A percentile compares a stretch with the other conserved stretches of the same genome.
phyloP scores from a whole-genome alignment of 1,140 invertebrate species.

The Chlorops oryzae region DNA sequence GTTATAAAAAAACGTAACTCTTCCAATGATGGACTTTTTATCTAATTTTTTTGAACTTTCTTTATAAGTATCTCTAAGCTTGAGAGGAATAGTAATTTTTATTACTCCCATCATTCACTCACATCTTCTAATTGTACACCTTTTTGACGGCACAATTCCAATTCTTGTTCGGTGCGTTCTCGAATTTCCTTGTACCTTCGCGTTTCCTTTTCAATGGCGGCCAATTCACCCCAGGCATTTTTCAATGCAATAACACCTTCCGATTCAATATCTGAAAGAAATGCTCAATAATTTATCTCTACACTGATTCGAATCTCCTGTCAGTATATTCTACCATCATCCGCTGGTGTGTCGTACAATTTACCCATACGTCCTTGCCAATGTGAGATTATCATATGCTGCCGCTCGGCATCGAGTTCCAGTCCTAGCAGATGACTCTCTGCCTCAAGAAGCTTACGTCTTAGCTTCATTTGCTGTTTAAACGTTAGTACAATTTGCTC shows the following conservation, averaged over 20 bases:
- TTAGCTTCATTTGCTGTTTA: slow-evolving; percentile 83
- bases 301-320: background rate
- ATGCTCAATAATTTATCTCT: background rate
- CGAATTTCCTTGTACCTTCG: slow-evolving; percentile 70
- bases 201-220: slow-evolving; percentile 78
- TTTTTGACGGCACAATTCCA: slow-evolving; percentile 67
- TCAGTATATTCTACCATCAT: slow-evolving; percentile 30
- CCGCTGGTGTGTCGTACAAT: slow-evolving; percentile 52
- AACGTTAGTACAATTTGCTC: slow-evolving; percentile 82
- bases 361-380: slow-evolving; percentile 76
- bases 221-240: slow-evolving; percentile 76
- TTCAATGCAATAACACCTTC: slow-evolving; percentile 69
- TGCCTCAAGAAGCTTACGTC: slow-evolving; percentile 76
- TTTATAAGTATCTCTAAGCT: too few relatives aligned
- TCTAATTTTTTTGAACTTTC: too few relatives aligned
- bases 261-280: slow-evolving; percentile 41
- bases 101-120: too few relatives aligned
- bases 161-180: slow-evolving; percentile 67
- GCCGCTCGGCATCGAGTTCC: slow-evolving; percentile 77
- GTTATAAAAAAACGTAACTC: too few relatives aligned
- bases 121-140: slow-evolving; percentile 78
- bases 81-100: too few relatives aligned
- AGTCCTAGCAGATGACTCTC: slow-evolving; percentile 76
- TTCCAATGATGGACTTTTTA: too few relatives aligned
- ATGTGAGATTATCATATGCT: slow-evolving; percentile 78